A percentile compares a stretch with the other conserved stretches of the same genome.
Conservation (phyloP, 2,888 invertebrate genomes). For the Agrotis ipsilon region DNA sequence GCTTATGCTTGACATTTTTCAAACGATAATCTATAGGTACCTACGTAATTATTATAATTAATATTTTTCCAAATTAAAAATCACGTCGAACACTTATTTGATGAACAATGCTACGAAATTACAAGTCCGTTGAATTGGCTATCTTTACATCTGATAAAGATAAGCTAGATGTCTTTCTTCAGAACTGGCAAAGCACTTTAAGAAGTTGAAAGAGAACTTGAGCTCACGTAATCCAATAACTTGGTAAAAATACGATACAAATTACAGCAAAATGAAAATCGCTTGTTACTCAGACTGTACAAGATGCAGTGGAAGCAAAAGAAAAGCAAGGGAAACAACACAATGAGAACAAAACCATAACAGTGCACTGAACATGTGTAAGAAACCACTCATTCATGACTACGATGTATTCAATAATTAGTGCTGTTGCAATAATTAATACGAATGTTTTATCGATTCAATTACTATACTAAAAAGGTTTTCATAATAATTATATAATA, state of each 20-base stretch:
- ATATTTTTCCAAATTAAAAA: too few species aligned
- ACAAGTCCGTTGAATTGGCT: too few species aligned
- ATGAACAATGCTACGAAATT: too few species aligned
- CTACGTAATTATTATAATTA: too few species aligned
- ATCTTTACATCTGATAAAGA: too few species aligned
- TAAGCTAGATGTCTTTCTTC: too few species aligned
- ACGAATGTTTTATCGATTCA: background rate
- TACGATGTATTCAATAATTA: conserved; percentile 8
- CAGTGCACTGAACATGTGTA: conserved; percentile 19
- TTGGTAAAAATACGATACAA: too few species aligned
- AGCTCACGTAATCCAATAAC: too few species aligned
- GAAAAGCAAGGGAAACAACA: conserved; percentile 18
- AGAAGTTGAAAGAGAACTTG: too few species aligned
- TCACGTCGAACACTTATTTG: too few species aligned
- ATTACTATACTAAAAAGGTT: background rate
- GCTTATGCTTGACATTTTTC: background rate
- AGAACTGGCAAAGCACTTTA: too few species aligned
- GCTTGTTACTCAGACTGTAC: conserved; percentile 36
- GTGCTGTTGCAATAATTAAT: background rate
- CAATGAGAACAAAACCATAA: conserved; percentile 44
- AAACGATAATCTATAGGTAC: too few species aligned
- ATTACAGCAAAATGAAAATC: background rate
- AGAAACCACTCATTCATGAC: background rate
- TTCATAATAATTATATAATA: background rate
- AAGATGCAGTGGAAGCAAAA: conserved; percentile 9